Base-by-base conservation (phyloP, 1,140 invertebrate genomes). In the Bemisia tabaci region DNA sequence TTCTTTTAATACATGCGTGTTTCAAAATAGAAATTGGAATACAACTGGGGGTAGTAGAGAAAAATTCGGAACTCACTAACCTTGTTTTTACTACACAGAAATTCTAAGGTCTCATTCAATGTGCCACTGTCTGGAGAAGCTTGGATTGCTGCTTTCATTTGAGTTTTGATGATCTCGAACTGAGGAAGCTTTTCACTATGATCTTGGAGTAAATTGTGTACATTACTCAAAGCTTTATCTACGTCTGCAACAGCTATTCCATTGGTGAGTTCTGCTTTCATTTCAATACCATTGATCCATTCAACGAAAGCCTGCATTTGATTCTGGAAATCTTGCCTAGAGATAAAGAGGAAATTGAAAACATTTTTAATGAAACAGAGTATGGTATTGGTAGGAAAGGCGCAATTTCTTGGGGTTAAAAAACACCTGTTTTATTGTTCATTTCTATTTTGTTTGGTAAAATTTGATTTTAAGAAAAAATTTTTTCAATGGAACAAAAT, bases 271-370 rank as follows among this genome's bases (percentile, higher is more conserved):
- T 89, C 86, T 59, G 86, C 84, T 22, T 71, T 89, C 87, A 22
- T 83, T 79, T 70, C 86, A 60, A 93, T 81, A 65, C 87, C 82
- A 60, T 87, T 87, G 77, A 95, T 85, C 91, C 91, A 95, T 63
- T 87, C 88, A 62, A 88, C 85, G 73, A 95, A 91, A 69, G 88
- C 86, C 12, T 85, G 82, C 61, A 95, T 79, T 74, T 89, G 89
- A 24, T 86, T 85, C 71, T 90, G 85, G 70, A 95, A 91, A 74
- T 95, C 92, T 79, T 94, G 89, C 70, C 86, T 78, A 65, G 66
- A 70, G 69, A 70, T 22, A 68, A 70, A 69, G 48, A 39, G 67
- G 2, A 24, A 26, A 63, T 11, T 61, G 22, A 23, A 39, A 64
- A 64, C 22, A 33, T 11, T 64, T 33, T 1, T 23, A 64, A 33